phyloP scores from a whole-genome alignment of 1,140 invertebrate genomes.

The Ips typographus region DNA sequence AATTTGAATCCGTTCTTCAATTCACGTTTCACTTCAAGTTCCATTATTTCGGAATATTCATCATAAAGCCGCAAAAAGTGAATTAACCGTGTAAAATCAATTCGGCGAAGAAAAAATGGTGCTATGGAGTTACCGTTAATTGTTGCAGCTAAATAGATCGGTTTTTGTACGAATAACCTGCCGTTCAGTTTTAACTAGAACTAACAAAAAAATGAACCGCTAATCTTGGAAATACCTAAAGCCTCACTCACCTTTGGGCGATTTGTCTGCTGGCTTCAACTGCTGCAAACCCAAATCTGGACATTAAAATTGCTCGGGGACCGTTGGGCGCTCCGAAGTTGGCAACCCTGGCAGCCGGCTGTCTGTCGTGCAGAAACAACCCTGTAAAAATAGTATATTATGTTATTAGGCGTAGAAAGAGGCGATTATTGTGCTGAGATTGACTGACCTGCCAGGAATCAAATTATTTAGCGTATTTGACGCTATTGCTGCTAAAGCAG shows the following conservation, averaged over 20 bases:
- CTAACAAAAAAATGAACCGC: not conserved
- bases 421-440: too few species aligned
- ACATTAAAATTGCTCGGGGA: slow-evolving; percentile 61
- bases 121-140: too few species aligned
- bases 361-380: slow-evolving; percentile 61
- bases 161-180: too few species aligned
- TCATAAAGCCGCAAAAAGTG: too few species aligned
- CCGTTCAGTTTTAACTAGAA: too few species aligned
- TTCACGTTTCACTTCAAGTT: too few species aligned
- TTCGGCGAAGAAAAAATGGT: too few species aligned
- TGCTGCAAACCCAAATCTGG: slow-evolving; percentile 69
- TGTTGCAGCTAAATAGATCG: too few species aligned
- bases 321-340: slow-evolving; percentile 70
- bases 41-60: too few species aligned
- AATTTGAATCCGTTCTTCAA: too few species aligned
- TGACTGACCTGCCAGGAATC: not conserved
- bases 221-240: not conserved
- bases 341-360: slow-evolving; percentile 73
- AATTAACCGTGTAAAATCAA: too few species aligned
- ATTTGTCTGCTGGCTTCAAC: slow-evolving; percentile 62
- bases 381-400: slow-evolving; percentile 53
- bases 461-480: not conserved
- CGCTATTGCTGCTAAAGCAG: too few species aligned
- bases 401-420: not conserved
- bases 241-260: slow-evolving; percentile 44